Conservation (phyloP, 2,888 invertebrate species). For the Meliscaeva auricollis region DNA sequence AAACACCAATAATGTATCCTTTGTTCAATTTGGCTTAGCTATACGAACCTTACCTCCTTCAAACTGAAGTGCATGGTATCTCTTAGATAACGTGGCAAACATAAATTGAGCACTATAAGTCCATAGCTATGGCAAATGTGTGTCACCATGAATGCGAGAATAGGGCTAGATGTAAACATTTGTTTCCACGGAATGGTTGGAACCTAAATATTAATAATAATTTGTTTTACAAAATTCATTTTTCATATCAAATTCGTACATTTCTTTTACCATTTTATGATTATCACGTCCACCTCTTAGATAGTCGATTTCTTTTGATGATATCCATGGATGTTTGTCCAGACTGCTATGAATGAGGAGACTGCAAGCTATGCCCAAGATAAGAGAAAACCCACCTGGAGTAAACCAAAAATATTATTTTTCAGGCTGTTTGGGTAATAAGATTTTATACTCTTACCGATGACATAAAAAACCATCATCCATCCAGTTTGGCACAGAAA, state of each 20-base stretch:
- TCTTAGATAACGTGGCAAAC: constrained; percentile 84
- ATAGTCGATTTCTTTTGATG: constrained; percentile 82
- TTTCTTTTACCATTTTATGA: constrained; percentile 75
- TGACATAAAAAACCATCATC: constrained; percentile 86
- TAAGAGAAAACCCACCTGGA: constrained; percentile 78
- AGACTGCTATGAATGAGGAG: constrained; percentile 85
- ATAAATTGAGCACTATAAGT: constrained; percentile 82
- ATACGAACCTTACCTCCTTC: constrained; percentile 80
- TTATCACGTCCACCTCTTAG: constrained; percentile 76
- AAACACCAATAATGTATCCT: neutral
- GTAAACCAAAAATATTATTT: neutral
- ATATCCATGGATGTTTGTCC: constrained; percentile 85
- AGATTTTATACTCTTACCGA: constrained; percentile 81
- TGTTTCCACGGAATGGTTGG: constrained; percentile 84
- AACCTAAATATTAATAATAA: constrained; percentile 77
- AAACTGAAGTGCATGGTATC: constrained; percentile 84
- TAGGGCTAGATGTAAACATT: constrained; percentile 84
- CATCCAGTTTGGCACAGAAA: constrained; percentile 87
- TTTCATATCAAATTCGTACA: neutral
- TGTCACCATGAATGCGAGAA: constrained; percentile 84
- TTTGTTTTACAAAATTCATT: neutral
- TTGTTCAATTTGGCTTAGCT: neutral
- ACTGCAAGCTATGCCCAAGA: constrained; percentile 78
- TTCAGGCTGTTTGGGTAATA: neutral
- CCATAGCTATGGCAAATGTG: constrained; percentile 85